These are phyloP conservation scores for Cebidichthys violaceus DNA, from an alignment of 2,113 vertebrate species.

Conservation along the genomic window DNA sequence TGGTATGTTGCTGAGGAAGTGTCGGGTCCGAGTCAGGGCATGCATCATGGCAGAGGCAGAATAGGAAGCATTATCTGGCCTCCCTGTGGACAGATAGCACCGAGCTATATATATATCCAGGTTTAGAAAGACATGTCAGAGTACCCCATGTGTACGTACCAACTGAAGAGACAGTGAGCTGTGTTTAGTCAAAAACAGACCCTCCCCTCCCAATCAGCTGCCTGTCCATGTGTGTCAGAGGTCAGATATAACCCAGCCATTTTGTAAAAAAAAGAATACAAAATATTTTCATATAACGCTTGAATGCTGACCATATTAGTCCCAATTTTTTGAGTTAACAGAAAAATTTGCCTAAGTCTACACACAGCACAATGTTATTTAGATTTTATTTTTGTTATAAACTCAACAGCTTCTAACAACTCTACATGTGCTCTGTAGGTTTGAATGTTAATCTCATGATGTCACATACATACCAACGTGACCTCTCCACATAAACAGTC, in stretches of 20 bases:
- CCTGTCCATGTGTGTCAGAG: background rate
- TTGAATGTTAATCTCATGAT: background rate
- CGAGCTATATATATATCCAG: conserved; percentile 76
- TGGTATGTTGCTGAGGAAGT: conserved; percentile 20
- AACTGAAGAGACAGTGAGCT: conserved; percentile 37
- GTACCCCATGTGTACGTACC: conserved; percentile 53
- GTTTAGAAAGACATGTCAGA: conserved; percentile 72
- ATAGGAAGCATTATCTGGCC: conserved; percentile 75
- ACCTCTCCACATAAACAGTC: background rate
- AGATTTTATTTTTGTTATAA: background rate
- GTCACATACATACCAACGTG: background rate
- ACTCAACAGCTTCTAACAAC: background rate
- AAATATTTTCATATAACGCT: background rate
- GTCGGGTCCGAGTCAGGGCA: conserved; percentile 36
- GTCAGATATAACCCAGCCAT: background rate
- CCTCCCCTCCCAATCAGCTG: conserved; percentile 12
- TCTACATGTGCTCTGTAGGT: background rate
- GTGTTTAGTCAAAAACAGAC: conserved; percentile 53
- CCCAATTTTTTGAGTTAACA: too few relatives aligned
- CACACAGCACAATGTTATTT: background rate
- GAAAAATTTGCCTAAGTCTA: too few relatives aligned
- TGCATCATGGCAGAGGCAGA: conserved; percentile 38
- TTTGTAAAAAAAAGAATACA: conserved; percentile 5
- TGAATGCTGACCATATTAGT: background rate
- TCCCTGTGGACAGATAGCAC: conserved; percentile 69